phyloP scores from a whole-genome alignment of 2,888 invertebrate genomes.

The Drosophila borborema region DNA sequence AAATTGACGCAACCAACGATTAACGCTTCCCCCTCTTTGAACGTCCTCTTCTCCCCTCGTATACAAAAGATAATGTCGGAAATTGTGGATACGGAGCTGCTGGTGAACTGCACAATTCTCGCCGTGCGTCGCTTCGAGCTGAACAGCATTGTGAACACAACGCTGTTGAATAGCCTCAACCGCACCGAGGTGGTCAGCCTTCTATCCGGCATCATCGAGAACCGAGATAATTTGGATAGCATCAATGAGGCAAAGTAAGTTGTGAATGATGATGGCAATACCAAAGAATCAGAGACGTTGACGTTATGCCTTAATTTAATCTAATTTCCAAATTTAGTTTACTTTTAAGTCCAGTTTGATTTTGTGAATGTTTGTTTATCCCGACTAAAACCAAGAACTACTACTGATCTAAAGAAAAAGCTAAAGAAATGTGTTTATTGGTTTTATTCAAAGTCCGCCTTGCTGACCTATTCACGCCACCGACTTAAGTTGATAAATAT shows the following conservation, averaged over 20 bases:
- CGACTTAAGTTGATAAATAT: no score
- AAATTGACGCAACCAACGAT: conserved; percentile 48
- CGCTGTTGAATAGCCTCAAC: conserved; percentile 77
- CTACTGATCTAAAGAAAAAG: no score
- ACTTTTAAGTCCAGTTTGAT: no score
- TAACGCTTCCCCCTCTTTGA: conserved; percentile 13
- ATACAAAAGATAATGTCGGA: conserved; percentile 78
- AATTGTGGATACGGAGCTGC: conserved; percentile 82
- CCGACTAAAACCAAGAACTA: no score
- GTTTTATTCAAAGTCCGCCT: no score
- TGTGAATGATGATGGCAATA: background rate
- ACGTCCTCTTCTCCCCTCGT: no score
- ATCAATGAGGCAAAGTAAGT: conserved; percentile 84
- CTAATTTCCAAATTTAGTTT: background rate
- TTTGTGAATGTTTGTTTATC: no score
- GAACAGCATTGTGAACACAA: conserved; percentile 79
- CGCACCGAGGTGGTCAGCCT: conserved; percentile 83
- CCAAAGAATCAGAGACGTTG: background rate
- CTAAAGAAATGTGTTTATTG: no score
- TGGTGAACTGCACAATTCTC: conserved; percentile 84
- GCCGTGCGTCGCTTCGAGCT: conserved; percentile 83
- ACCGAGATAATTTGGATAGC: conserved; percentile 78
- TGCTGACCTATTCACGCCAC: no score
- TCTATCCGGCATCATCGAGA: conserved; percentile 83
- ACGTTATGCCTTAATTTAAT: background rate